These are phyloP conservation scores for Lates calcarifer DNA, from an alignment of 2,113 vertebrate species.

Conservation along the genomic window DNA sequence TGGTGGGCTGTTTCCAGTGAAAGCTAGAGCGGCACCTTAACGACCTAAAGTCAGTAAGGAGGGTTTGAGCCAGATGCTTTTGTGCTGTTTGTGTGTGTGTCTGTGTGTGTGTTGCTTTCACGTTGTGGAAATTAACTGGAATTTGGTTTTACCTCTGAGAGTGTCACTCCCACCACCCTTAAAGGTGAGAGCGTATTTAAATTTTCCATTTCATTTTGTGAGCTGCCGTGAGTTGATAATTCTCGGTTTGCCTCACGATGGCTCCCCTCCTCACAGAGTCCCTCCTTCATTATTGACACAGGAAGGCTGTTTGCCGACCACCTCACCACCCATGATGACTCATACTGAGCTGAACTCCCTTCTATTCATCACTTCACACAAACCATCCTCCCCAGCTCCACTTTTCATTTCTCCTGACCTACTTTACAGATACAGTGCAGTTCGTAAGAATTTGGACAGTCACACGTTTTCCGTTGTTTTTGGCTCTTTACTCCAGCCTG, in stretches of 20 bases:
- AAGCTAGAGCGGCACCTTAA: constrained; percentile 56
- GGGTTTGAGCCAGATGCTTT: constrained; percentile 31
- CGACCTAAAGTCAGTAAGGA: constrained; percentile 44
- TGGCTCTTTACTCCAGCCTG: not conserved
- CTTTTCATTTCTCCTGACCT: constrained; percentile 66
- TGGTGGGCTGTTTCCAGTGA: constrained; percentile 55
- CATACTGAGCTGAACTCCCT: constrained; percentile 61
- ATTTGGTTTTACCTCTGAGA: constrained; percentile 1
- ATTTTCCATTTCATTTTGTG: constrained; percentile 55
- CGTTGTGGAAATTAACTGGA: constrained; percentile 46
- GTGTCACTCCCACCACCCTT: not conserved
- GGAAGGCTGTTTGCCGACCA: constrained; percentile 58
- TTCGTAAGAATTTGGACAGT: constrained; percentile 16
- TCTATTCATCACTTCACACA: constrained; percentile 64
- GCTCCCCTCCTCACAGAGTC: constrained; percentile 44
- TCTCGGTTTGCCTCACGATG: constrained; percentile 19
- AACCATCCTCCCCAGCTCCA: constrained; percentile 42
- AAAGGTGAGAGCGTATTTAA: constrained; percentile 18
- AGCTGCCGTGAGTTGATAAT: constrained; percentile 50
- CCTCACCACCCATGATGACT: constrained; percentile 70
- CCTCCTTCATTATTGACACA: constrained; percentile 72
- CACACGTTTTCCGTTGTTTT: constrained; percentile 29
- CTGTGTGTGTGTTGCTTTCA: constrained; percentile 11
- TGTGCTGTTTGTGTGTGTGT: constrained; percentile 5
- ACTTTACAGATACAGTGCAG: constrained; percentile 42